Evolutionary conservation across 2,797 vertebrate genomes (phyloP), one percentile per base, ranked within the genome.

Genomic region (Astyanax mexicanus): DNA sequence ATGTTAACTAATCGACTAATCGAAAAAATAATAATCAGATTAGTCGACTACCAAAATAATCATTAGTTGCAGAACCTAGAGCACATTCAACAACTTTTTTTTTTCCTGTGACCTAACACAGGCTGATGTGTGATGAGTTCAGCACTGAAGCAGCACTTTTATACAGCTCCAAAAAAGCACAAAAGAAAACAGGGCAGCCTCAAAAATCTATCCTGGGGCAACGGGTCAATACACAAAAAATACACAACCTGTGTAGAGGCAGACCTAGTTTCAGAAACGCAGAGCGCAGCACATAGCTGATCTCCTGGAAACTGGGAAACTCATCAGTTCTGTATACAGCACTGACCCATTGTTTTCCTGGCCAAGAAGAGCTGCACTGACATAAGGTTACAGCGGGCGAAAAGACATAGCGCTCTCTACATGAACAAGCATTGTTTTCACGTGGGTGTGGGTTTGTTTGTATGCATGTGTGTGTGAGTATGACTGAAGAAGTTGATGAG

Each of bases 321-420:
- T 40, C 52, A 38, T 19, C 55, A 9, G 5, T 29, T 37, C 40
- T 9, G 40, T 58, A 54, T 10, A 51, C 68, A 61, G 32, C 25
- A 69, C 47, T 42, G n/a, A 60, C 29, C 42, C 23, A 23, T 15
- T 49, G 45, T 64, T 64, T 27, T 25, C 49, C 69, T 42, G 57
- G 29, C 27, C 12, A 35, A 10, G 52, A 17, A 64, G 40, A 12
- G 3, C 37, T 64, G 38, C 13, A 40, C 29, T 71, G 17, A 61
- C 75, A 77, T 65, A 77, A 77, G 68, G 68, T 65, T 75, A 71
- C 75, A 77, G 75, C 68, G 57, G 60, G 68, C 23, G 32, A 52
- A 52, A 37, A 29, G 44, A 4, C 27, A 35, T 49, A 32, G 32
- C 21, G 27, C 5, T 29, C 13, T 64, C 38, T 64, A 54, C 27